These are phyloP conservation scores for Thalassaphorura encarpata DNA, from an alignment of 1,140 invertebrate species.

Conservation along the genomic window DNA sequence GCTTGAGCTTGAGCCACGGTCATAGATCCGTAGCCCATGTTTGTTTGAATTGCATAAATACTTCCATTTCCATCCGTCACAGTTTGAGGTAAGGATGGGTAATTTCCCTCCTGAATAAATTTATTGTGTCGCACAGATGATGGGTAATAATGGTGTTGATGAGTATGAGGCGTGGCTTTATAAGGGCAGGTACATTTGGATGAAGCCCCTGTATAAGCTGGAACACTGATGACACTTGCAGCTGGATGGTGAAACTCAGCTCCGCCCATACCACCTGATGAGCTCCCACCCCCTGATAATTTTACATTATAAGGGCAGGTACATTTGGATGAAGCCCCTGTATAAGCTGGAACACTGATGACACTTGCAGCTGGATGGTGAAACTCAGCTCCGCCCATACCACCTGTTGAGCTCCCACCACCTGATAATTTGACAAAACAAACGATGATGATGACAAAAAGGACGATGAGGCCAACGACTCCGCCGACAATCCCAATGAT, in stretches of 20 bases:
- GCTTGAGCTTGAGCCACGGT: conserved; percentile 6
- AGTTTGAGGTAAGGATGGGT: too few species aligned
- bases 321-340: conserved; percentile 17
- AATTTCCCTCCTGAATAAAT: too few species aligned
- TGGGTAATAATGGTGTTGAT: conserved; percentile 2
- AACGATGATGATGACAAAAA: conserved; percentile 68
- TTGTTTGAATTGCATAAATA: conserved; percentile 9
- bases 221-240: conserved; percentile 20
- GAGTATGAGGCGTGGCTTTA: conserved; percentile 1
- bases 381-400: conserved; percentile 8
- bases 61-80: background rate
- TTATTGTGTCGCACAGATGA: conserved; percentile 3
- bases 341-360: conserved; percentile 12
- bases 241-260: conserved; percentile 18
- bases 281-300: too few species aligned
- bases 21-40: conserved; percentile 6
- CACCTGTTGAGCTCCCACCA: background rate
- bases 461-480: conserved; percentile 77
- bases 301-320: conserved; percentile 28
- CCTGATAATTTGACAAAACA: conserved; percentile 59
- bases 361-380: conserved; percentile 22
- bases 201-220: background rate
- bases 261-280: too few species aligned
- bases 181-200: conserved; percentile 29
- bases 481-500: conserved; percentile 86